Percentiles rank a stretch among this genome's conserved stretches.
These are phyloP conservation scores for Heterodera filipjevi DNA, from an alignment of 2,888 invertebrate species.

Conservation along the genomic window DNA sequence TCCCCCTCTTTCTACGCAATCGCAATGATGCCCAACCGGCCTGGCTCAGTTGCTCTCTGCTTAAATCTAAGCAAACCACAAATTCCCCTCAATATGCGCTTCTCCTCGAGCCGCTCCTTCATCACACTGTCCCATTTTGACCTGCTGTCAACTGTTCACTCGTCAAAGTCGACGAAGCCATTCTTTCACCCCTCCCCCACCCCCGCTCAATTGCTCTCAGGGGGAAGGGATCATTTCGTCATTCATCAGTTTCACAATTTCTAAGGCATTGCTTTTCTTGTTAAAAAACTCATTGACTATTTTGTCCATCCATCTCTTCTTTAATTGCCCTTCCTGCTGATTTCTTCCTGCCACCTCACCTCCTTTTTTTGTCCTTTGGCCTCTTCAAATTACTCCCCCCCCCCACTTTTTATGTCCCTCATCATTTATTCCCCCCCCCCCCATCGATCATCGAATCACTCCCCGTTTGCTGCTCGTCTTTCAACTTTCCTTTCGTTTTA, in stretches of 20 bases:
- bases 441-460: background rate
- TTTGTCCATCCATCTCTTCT: too few relatives aligned
- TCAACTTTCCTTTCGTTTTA: background rate
- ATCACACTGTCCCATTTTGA: background rate
- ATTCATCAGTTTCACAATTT: too few relatives aligned
- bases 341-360: background rate
- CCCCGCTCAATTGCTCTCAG: background rate
- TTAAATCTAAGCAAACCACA: background rate
- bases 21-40: background rate
- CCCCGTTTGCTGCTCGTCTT: background rate
- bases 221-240: background rate
- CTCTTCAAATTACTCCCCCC: too few relatives aligned
- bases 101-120: background rate
- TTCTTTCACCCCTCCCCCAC: background rate
- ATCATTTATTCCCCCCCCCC: background rate
- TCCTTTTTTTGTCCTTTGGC: too few relatives aligned
- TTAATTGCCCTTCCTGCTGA: too few relatives aligned
- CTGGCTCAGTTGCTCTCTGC: background rate
- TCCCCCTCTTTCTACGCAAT: background rate
- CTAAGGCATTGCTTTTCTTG: too few relatives aligned
- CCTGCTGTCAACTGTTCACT: background rate
- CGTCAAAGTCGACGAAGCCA: background rate
- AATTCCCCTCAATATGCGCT: slow-evolving; percentile 3
- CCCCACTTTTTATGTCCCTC: too few relatives aligned
- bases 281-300: too few relatives aligned